A percentile compares a stretch with the other conserved stretches of the same genome.
Conservation (phyloP, 1,140 invertebrate species). For the Schlechtendalia chinensis region DNA sequence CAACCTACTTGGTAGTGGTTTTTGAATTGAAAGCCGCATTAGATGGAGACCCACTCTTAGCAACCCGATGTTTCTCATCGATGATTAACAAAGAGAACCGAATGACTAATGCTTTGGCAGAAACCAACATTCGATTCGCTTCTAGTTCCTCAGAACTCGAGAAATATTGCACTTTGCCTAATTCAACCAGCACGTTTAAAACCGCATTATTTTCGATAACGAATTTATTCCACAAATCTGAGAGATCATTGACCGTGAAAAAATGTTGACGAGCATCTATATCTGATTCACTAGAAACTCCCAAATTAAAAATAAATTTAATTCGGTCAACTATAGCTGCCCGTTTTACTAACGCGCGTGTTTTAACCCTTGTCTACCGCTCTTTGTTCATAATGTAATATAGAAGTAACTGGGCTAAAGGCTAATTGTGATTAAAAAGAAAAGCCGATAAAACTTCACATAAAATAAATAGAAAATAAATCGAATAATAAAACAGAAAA, state of each 20-base stretch:
- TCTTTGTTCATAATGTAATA: no score
- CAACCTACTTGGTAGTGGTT: neutral
- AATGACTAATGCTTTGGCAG: neutral
- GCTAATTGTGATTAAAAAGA: no score
- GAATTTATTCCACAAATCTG: neutral
- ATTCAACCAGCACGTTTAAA: neutral
- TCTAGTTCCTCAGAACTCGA: neutral
- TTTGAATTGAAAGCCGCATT: neutral
- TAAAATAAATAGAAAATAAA: no score
- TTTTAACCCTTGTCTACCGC: no score
- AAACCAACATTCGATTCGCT: neutral
- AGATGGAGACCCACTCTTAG: fast-evolving
- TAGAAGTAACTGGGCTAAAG: no score
- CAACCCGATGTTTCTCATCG: neutral
- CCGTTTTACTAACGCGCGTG: no score
- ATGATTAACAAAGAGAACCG: neutral
- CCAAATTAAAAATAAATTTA: neutral
- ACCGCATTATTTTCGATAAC: neutral
- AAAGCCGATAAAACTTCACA: no score
- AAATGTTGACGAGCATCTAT: neutral
- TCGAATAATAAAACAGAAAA: no score
- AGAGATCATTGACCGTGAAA: neutral
- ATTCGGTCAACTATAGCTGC: no score
- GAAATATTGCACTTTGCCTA: neutral
- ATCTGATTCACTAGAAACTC: neutral